Evolutionary conservation across 2,888 invertebrate species (phyloP), one percentile per base, ranked within the genome.

Genomic region (Drosophila bunnanda): DNA sequence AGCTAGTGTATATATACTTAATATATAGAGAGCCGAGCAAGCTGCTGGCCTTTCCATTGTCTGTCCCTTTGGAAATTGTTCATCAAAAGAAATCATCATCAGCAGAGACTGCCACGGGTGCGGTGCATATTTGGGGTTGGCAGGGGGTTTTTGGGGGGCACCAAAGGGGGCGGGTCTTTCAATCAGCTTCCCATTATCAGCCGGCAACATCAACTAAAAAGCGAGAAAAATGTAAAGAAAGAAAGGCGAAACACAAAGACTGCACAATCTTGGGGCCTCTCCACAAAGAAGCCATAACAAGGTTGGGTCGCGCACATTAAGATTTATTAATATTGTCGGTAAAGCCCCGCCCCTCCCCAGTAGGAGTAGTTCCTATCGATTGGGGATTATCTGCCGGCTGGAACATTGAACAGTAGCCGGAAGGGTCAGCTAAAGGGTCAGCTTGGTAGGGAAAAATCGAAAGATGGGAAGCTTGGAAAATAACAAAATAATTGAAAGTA

Each of bases 21-120:
- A 30, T 41, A 70, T 38, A 41, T 38, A 50, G 41, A 75, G 67
- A 74, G 56, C 46, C 34, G 28, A 9, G 17, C 48, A 28, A 48
- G 46, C 46, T 48, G 48, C 30, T 50, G 67, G 69, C 82, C 68
- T 78, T 59, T 60, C 60, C 84, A 79, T 86, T 80, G 86, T 86
- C 43, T 68, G 61, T 46, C 55, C 54, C 43, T 62, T 25, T 62
- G 65, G 54, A 53, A 73, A 71, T 76, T 69, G 88, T 61, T 67
- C 82, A 80, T 82, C 80, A 85, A 87, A 84, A 82, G 85, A 82
- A 82, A 87, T 82, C 77, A 87, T 72, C 77, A 72, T 30, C 69
- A 70, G 62, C 56, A 48, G 54, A 54, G 59, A 54, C 43, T 12
- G 39, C 38, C 56, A 75, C 73, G 57, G 59, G 55, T 56, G 75